Evolutionary conservation across 2,888 invertebrate species (phyloP), one percentile per base, ranked within the genome.

Genomic region (Eupithecia exiguata): DNA sequence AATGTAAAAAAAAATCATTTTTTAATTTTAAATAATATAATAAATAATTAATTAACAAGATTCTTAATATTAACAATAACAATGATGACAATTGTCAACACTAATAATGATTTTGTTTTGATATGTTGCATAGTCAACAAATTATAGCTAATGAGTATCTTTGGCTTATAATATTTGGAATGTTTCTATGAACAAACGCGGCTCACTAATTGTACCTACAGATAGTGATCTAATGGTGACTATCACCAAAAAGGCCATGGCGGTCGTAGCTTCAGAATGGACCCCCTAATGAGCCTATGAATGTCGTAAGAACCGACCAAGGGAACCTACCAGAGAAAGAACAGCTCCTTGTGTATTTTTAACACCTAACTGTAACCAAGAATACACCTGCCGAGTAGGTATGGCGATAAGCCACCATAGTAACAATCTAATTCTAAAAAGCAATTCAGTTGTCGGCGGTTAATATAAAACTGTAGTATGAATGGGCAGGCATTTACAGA

Each of bases 141-240:
- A 12, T 25, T 58, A 25, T 25, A 58, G 12, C 58, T 58, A 12
- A 58, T 14, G 25, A 58, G 49, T 53, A 53, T 53, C 25, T 58
- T 58, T 58, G 58, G 58, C 25, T 58, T 58, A 25, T 14, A 58
- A 25, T 58, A 58, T 25, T 58, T 58, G 25, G 58, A 58, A 58
- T 53, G 53, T 21, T 53, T 53, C 53, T 21, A 53, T 53, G 10
- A 49, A 46, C 43, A 16, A 16, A 16, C 0, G 12, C 12, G 40
- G 12, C 12, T 40, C n/a, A n/a, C 40, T 14, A 1, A 40, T 40
- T 14, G 40, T 40, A 4, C 14, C 12, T 40, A 43, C 16, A 5
- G 14, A 16, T 16, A 43, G 16, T 43, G 43, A 43, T 43, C 16
- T 43, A 16, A 43, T 4, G 10, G 12, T 40, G 40, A 40, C 12